Conservation (phyloP, 2,888 invertebrate species). For the Drosophila sordidula region DNA sequence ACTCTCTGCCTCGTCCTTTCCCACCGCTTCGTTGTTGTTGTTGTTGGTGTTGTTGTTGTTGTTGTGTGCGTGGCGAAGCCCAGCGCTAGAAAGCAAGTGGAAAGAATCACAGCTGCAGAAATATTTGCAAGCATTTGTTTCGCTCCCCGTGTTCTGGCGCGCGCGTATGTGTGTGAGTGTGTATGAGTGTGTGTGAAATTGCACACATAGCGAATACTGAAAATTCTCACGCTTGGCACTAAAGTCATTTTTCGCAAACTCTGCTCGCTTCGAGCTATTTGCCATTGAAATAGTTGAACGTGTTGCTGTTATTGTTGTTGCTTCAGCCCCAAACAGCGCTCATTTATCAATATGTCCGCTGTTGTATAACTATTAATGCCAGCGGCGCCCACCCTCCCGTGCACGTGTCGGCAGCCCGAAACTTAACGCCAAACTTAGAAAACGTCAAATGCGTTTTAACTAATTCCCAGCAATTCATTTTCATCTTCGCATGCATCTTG, state of each 20-base stretch:
- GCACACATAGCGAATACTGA: constrained; percentile 32
- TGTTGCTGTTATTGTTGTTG: constrained; percentile 28
- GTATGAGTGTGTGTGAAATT: constrained; percentile 12
- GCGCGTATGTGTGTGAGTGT: constrained; percentile 22
- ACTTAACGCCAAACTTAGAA: constrained; percentile 61
- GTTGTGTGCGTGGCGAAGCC: constrained; percentile 12
- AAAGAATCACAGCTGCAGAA: constrained; percentile 77
- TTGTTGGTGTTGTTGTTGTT: constrained; percentile 24
- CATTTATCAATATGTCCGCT: constrained; percentile 83
- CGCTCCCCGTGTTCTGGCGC: constrained; percentile 35
- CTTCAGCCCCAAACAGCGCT: constrained; percentile 48
- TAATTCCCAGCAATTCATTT: constrained; percentile 77
- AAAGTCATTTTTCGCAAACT: constrained; percentile 72
- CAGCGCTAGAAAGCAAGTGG: constrained; percentile 26
- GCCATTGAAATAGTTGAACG: constrained; percentile 71
- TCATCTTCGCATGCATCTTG: constrained; percentile 63
- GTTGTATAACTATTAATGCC: constrained; percentile 82
- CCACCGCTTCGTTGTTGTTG: constrained; percentile 1
- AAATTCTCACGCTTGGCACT: constrained; percentile 75
- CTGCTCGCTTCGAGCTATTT: constrained; percentile 55
- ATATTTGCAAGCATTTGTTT: constrained; percentile 78
- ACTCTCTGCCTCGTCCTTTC: background rate
- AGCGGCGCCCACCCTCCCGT: constrained; percentile 15
- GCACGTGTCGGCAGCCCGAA: constrained; percentile 46
- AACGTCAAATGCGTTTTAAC: constrained; percentile 75